These are phyloP conservation scores for Folsomia candida DNA, from an alignment of 2,888 invertebrate genomes.

Conservation along the genomic window DNA sequence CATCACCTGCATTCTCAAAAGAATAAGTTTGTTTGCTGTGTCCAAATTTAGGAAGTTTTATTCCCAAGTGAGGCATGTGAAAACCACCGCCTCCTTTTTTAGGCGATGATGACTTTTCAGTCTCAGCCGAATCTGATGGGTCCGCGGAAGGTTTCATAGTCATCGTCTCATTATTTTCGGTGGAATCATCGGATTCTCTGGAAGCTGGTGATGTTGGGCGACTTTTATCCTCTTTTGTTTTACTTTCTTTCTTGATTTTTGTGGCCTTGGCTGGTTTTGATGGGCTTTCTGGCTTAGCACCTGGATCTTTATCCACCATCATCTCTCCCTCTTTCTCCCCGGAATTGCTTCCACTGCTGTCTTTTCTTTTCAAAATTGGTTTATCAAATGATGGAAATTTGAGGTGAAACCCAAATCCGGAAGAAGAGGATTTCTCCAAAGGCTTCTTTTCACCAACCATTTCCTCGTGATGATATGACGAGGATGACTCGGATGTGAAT, in stretches of 20 bases:
- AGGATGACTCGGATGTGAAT: background rate
- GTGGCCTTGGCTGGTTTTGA: conserved; percentile 14
- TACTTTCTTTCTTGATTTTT: conserved; percentile 23
- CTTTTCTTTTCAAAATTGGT: conserved; percentile 29
- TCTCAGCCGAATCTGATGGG: conserved; percentile 17
- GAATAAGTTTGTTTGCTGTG: conserved; percentile 42
- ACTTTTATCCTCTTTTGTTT: conserved; percentile 20
- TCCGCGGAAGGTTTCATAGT: conserved; percentile 5
- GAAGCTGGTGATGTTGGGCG: conserved; percentile 27
- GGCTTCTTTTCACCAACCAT: conserved; percentile 9
- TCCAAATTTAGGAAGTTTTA: conserved; percentile 44
- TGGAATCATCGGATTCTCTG: conserved; percentile 15
- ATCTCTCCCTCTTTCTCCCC: conserved; percentile 17
- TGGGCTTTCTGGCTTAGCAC: conserved; percentile 13
- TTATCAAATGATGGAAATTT: conserved; percentile 36
- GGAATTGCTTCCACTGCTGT: conserved; percentile 28
- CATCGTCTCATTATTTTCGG: conserved; percentile 25
- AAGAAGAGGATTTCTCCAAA: conserved; percentile 30
- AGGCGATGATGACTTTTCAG: conserved; percentile 5
- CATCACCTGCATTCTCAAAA: conserved; percentile 36
- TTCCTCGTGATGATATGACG: background rate
- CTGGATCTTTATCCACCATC: conserved; percentile 18
- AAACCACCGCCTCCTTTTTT: conserved; percentile 31
- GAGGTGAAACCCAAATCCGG: conserved; percentile 33
- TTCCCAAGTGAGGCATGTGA: conserved; percentile 40